These are phyloP conservation scores for Passer domesticus DNA, from an alignment of 2,113 vertebrate genomes.

Conservation along the genomic window DNA sequence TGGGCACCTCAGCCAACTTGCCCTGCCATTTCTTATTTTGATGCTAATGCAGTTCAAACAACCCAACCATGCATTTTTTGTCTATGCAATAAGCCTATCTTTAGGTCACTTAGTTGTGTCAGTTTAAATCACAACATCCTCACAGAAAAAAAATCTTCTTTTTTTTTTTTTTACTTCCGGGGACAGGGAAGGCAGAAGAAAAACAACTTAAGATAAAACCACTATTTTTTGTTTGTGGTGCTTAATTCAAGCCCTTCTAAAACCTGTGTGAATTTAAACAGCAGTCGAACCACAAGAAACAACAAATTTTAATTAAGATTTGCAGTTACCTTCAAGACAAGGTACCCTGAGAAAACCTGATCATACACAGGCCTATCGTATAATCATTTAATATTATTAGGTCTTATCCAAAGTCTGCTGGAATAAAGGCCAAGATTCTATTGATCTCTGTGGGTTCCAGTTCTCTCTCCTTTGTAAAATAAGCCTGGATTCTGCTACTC, in stretches of 20 bases:
- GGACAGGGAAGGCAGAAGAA: not conserved
- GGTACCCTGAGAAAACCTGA: not conserved
- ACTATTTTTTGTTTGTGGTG: not conserved
- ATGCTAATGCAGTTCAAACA: constrained; percentile 68
- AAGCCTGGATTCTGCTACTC: not conserved
- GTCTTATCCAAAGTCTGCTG: not conserved
- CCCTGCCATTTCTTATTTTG: constrained; percentile 39
- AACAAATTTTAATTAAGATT: not conserved
- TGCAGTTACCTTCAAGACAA: not conserved
- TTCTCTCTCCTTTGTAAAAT: not conserved
- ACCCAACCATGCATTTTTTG: constrained; percentile 43
- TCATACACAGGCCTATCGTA: fast-evolving
- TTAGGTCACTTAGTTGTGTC: constrained; percentile 25
- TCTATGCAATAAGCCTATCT: constrained; percentile 44
- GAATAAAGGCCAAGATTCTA: not conserved
- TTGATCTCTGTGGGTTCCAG: not conserved
- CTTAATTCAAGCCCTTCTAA: not conserved
- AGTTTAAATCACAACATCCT: constrained; percentile 42
- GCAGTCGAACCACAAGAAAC: not conserved
- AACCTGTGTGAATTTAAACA: not conserved
- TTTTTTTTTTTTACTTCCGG: constrained; percentile 7
- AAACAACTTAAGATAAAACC: not conserved
- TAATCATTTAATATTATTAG: not conserved
- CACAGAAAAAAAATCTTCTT: not conserved
- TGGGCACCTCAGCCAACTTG: constrained; percentile 7